Conservation (phyloP, 2,888 invertebrate species). For the Alviniconcha strummeri region DNA sequence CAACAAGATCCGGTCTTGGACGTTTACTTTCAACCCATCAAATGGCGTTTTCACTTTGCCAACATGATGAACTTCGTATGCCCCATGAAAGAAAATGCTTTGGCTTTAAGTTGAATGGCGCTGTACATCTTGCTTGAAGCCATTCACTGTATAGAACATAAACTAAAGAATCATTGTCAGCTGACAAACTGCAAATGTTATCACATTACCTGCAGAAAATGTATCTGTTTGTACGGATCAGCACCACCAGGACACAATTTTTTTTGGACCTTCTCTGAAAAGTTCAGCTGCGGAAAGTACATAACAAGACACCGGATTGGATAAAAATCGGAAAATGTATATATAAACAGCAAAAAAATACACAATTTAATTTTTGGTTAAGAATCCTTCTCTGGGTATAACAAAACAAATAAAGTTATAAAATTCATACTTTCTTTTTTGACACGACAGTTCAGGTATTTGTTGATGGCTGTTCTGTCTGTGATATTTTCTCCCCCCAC, state of each 20-base stretch:
- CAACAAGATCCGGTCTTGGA: background rate
- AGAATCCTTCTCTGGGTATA: background rate
- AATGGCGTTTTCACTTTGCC: constrained; percentile 28
- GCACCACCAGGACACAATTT: constrained; percentile 24
- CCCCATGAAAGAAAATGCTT: constrained; percentile 9
- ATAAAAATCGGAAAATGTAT: background rate
- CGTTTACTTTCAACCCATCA: background rate
- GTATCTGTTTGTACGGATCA: background rate
- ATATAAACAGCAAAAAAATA: background rate
- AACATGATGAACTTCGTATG: constrained; percentile 17
- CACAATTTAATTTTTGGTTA: background rate
- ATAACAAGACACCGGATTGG: constrained; percentile 23
- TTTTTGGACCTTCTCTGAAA: constrained; percentile 22
- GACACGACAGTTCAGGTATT: constrained; percentile 27
- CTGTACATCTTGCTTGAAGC: background rate
- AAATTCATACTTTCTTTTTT: constrained; percentile 1
- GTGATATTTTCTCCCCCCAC: constrained; percentile 8
- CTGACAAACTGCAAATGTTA: background rate
- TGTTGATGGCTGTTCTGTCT: constrained; percentile 35
- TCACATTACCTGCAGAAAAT: constrained; percentile 8
- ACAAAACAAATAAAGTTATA: background rate
- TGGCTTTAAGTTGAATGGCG: background rate
- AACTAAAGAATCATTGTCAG: background rate
- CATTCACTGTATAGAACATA: background rate
- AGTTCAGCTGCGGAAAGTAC: constrained; percentile 18